Conservation (phyloP, 2,797 vertebrate genomes). For the Tamandua tetradactyla region DNA sequence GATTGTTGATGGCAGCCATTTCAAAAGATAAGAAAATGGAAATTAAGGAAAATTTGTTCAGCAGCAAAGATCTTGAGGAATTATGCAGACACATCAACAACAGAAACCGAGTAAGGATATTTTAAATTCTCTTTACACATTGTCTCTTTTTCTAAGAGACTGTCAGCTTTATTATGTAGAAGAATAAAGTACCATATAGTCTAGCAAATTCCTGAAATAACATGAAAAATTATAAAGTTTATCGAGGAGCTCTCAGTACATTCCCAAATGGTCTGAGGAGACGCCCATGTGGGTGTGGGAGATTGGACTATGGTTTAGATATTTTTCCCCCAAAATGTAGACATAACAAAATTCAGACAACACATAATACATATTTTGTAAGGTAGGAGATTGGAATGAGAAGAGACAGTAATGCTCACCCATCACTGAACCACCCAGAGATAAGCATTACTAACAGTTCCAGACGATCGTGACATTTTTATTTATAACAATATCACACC, state of each 20-base stretch:
- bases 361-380: neutral
- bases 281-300: neutral
- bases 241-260: neutral
- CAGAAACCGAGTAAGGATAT: conserved; percentile 90
- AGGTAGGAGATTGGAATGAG: neutral
- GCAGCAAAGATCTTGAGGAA: conserved; percentile 92
- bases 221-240: neutral
- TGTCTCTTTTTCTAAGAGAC: neutral
- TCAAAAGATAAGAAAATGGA: conserved; percentile 79
- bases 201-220: conserved; percentile 22
- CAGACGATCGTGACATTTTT: neutral
- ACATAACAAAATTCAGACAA: neutral
- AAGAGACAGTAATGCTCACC: neutral
- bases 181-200: neutral
- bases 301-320: neutral
- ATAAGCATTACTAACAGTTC: neutral
- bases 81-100: conserved; percentile 93
- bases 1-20: conserved; percentile 90
- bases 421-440: neutral
- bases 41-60: conserved; percentile 71
- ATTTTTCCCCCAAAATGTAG: neutral
- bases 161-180: neutral
- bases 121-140: neutral
- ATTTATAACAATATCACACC: conserved; percentile 1
- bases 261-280: neutral